A percentile compares a stretch with the other conserved stretches of the same genome.
phyloP scores from a whole-genome alignment of 2,113 vertebrate species.

The Anser cygnoides region DNA sequence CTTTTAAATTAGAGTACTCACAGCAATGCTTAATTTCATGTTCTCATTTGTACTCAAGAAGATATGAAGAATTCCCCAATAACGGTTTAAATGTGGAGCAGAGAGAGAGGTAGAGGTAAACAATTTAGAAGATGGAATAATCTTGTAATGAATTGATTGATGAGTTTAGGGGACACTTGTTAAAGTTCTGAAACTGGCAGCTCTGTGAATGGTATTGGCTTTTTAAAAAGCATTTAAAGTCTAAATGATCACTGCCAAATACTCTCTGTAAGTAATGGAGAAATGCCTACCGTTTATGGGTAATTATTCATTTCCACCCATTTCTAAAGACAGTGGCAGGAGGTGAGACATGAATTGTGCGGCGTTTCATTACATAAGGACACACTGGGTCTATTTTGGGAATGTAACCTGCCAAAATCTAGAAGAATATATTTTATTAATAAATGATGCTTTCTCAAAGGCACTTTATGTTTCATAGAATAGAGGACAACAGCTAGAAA shows the following conservation, averaged over 20 bases:
- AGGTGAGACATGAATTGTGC: conserved; percentile 46
- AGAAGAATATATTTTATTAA: conserved; percentile 43
- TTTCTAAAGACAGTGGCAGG: conserved; percentile 47
- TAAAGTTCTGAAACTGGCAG: conserved; percentile 31
- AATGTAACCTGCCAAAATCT: conserved; percentile 46
- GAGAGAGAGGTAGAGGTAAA: neutral
- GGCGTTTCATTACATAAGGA: conserved; percentile 41
- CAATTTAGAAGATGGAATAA: neutral
- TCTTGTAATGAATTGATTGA: neutral
- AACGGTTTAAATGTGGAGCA: neutral
- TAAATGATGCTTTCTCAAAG: conserved; percentile 60
- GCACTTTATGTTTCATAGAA: conserved; percentile 33
- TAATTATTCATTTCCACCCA: conserved; percentile 37
- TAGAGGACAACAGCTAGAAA: conserved; percentile 1
- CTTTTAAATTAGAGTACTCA: neutral
- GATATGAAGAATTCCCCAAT: neutral
- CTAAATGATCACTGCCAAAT: conserved; percentile 38
- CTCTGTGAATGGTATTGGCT: neutral
- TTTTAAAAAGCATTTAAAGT: conserved; percentile 45
- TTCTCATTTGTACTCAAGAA: neutral
- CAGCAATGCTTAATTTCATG: neutral
- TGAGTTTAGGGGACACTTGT: neutral
- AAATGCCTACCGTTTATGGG: conserved; percentile 16
- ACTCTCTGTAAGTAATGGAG: conserved; percentile 28
- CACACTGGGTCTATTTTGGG: neutral